Conservation (phyloP, 2,113 vertebrate species). For the Vireo altiloquus region DNA sequence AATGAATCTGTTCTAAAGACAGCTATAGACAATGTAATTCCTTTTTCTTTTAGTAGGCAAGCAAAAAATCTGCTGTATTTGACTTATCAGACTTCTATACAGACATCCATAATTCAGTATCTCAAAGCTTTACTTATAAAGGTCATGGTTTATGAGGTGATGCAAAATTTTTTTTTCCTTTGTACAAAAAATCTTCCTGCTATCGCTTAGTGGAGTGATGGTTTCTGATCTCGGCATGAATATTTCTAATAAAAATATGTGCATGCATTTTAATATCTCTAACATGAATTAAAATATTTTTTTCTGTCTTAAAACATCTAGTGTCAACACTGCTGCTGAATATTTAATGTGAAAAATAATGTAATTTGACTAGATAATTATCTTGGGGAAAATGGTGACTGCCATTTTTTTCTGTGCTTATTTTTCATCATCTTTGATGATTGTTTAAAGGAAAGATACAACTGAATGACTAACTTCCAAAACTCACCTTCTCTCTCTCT, state of each 20-base stretch:
- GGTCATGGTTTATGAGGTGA: neutral
- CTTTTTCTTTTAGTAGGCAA: neutral
- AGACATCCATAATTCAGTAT: neutral
- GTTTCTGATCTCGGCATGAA: neutral
- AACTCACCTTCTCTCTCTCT: neutral
- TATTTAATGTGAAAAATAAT: neutral
- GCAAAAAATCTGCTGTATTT: neutral
- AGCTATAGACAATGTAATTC: neutral
- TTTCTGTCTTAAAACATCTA: neutral
- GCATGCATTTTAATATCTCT: neutral
- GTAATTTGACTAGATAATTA: constrained; percentile 14
- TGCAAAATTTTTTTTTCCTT: neutral
- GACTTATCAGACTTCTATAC: neutral
- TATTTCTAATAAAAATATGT: neutral
- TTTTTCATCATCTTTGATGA: constrained; percentile 9
- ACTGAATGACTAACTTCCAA: neutral
- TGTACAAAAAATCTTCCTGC: neutral
- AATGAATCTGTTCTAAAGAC: neutral
- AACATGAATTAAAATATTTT: neutral
- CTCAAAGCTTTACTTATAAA: neutral
- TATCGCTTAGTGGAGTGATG: neutral
- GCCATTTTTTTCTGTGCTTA: neutral
- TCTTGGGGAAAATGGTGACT: neutral
- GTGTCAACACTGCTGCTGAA: neutral
- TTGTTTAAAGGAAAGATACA: neutral